Base-by-base conservation (phyloP, 2,888 invertebrate species). In the Cryptophagus acutangulus region DNA sequence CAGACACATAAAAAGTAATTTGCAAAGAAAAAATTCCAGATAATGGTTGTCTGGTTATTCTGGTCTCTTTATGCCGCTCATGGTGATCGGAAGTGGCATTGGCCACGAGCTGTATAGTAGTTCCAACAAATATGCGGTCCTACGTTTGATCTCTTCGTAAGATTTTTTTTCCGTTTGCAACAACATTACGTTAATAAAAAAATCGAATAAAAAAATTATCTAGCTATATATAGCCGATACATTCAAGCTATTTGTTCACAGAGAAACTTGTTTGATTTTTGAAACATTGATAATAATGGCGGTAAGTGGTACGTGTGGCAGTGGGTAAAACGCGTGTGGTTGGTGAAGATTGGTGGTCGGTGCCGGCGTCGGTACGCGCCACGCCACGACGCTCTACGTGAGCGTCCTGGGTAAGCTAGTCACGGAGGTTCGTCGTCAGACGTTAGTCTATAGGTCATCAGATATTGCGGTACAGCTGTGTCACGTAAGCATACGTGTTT, bases 401-500 rank as follows among this genome's bases (percentile, higher is more conserved):
- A 57, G 58, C 51, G 48, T 49, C 52, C 53, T 47, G 56, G 54
- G 55, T 57, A 63, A 58, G 60, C 63, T 54, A 61, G 60, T 61
- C 63, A 63, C 62, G 61, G 55, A 59, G 57, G 58, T 56, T 59
- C 59, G 55, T 57, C 58, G 58, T 59, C 61, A 61, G 61, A 61
- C 62, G 60, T 58, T 62, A 59, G 62, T 59, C 62, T 61, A 60
- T 65, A 63, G 65, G 64, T 63, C 66, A 64, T 65, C 64, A 58
- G 63, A 62, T 65, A 63, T 61, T 61, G 60, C 58, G 51, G 57
- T 61, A 62, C 65, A 66, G 65, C 65, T 65, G 66, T 61, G 64
- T 65, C 66, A 66, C 66, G 66, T 66, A 63, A 54, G 51, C 62
- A 63, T 66, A 66, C 66, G 65, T 66, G 66, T 65, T 63, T 59